Percentiles rank a stretch among this genome's conserved stretches.
Conservation (phyloP, 2,113 vertebrate genomes). For the Chlamydotis undulata region DNA sequence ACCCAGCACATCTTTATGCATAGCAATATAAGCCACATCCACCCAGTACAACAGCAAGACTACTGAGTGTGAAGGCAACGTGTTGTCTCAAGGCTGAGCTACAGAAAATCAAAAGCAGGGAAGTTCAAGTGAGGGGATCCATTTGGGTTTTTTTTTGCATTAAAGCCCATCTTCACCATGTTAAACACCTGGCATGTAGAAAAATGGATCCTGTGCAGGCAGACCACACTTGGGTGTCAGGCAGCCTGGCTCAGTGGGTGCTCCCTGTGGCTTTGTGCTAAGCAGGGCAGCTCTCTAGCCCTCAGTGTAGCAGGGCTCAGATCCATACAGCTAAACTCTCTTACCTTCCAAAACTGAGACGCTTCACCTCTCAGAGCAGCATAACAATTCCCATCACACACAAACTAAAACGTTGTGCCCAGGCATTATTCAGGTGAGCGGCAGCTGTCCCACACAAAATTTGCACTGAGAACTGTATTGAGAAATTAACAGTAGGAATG, state of each 20-base stretch:
- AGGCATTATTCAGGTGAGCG: rapidly evolving
- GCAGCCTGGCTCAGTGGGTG: neutral
- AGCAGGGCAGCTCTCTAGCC: neutral
- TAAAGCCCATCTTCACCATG: neutral
- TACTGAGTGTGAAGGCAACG: neutral
- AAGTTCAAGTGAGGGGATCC: neutral
- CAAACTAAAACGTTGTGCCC: neutral
- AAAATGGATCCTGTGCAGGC: neutral
- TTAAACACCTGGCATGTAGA: neutral
- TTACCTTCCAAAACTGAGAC: neutral
- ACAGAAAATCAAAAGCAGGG: neutral
- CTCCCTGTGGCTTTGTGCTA: neutral
- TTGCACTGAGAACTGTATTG: neutral
- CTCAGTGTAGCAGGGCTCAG: neutral
- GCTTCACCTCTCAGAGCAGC: neutral
- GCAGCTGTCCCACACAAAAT: neutral
- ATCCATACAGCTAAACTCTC: neutral
- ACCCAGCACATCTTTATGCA: neutral
- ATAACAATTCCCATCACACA: neutral
- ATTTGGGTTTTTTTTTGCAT: neutral
- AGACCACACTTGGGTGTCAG: neutral
- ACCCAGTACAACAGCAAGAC: neutral
- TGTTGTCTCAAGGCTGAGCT: neutral
- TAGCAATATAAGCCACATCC: neutral
- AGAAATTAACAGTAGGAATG: neutral